Base-by-base conservation (phyloP, 2,888 invertebrate species). In the Ophonus ardosiacus region DNA sequence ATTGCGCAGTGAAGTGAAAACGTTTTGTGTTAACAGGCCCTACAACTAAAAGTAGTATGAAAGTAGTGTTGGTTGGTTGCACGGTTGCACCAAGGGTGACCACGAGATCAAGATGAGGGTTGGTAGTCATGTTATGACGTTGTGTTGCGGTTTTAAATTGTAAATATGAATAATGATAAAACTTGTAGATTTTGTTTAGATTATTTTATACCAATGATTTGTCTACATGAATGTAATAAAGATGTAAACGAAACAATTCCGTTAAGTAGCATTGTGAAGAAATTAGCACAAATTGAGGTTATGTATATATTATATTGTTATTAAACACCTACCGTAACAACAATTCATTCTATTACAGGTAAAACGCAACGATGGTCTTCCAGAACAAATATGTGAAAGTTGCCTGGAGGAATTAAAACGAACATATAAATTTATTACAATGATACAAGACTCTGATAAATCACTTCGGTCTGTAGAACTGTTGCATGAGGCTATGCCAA, bases 261-360 rank as follows among this genome's bases (percentile, higher is more conserved):
- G 17, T 79, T 87, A 43, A 85, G 85, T 38, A 86, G 87, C 79
- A 87, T 88, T 65, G 86, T 88, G 40, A 86, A 86, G 21, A 86
- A 79, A 40, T 74, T 88, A 59, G 87, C 88, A 21, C 84, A 86
- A 1, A 85, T 88, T 81, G 86, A 88, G 87, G 88, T 88, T 85
- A 86, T 59, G 18, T 71, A 51, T 13, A n/a, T 61, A 21, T 8
- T 40, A 68, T 56, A 78, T 65, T 17, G 61, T 82, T 51, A 31
- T 65, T 17, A 56, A 31, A 18, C 8, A 18, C n/a, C n/a, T 1
- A 40, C n/a, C n/a, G n/a, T 51, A 7, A 31, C 7, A 38, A 13
- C 31, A 31, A 18, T 51, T 78, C 24, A 68, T 43, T 51, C 78
- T 15, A 43, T 86, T 87, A 74, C 78, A 88, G 88, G 86, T 88